A percentile compares a stretch with the other conserved stretches of the same genome.
Evolutionary conservation across 2,113 vertebrate genomes (phyloP).

Genomic region (Nothoprocta pentlandii): DNA sequence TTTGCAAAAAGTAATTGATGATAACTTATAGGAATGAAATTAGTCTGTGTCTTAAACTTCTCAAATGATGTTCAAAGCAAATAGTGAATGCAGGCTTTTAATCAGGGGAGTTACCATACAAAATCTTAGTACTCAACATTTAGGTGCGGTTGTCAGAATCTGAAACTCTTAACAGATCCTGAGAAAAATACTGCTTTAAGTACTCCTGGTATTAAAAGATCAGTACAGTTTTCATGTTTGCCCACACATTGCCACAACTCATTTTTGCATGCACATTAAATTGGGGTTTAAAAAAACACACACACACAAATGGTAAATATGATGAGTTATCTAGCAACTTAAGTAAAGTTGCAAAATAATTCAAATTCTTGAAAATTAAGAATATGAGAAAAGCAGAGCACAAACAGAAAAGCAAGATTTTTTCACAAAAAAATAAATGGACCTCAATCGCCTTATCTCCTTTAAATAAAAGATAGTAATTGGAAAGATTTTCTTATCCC

Average conservation of each 20-base stretch:
- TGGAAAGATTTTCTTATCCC: neutral
- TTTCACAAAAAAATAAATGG: neutral
- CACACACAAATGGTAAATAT: too few relatives aligned
- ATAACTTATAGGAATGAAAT: neutral
- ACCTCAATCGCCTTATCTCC: neutral
- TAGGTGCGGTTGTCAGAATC: neutral
- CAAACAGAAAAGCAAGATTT: neutral
- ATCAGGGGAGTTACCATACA: neutral
- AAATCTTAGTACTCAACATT: neutral
- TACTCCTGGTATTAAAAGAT: neutral
- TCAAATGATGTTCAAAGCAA: neutral
- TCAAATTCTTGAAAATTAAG: neutral
- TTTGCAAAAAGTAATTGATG: neutral
- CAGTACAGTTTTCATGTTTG: rapidly evolving
- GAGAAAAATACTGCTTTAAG: neutral
- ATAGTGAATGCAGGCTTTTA: neutral
- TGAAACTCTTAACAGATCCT: neutral
- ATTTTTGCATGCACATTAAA: neutral
- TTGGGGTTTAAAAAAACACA: neutral
- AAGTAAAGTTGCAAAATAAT: neutral
- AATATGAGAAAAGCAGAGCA: neutral
- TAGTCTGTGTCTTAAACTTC: neutral
- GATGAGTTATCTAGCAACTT: neutral
- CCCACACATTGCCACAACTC: neutral
- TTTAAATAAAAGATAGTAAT: neutral